Base-by-base conservation (phyloP, 2,888 invertebrate genomes). In the Polymixis flavicincta region DNA sequence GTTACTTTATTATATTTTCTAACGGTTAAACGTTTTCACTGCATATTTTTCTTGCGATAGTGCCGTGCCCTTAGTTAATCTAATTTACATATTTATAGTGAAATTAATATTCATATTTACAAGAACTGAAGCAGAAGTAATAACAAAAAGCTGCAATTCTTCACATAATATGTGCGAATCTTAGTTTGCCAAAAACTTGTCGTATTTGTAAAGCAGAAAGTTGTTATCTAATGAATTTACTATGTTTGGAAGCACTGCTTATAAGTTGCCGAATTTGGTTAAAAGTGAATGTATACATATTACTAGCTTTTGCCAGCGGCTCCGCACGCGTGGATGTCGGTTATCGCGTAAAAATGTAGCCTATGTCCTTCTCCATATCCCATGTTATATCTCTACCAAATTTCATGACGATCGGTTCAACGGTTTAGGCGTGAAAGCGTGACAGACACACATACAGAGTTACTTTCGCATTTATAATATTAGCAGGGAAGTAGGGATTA, bases 1-100 rank as follows among this genome's bases (percentile, higher is more conserved):
- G n/a, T 61, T 48, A 48, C 14, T 54, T 60, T 48, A 61, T 76
- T 72, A 54, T 60, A 48, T 73, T 61, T 48, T 14, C 22, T 1
- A 76, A 76, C 73, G 80, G 76, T 80, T 74, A 80, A 73, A n/a
- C 61, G 19, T 55, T 79, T 57, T 32, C 22, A 22, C 42, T 32
- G 19, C 2, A 48, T 54, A 54, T 42, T n/a, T 61, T 61, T 74
- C 54, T 54, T 63, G 74, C 32, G 25, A 37, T 59, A 65, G 54
- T 60, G 52, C 52, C 22, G 32, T 64, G 37, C 37, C 37, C 5
- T 28, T 48, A 22, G 52, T 54, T 57, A 63, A 59, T 22, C 17
- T 25, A 17, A 8, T 57, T 57, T 19, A 28, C 28, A 57, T 37
- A 9, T 17, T 55, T 25, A 55, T 55, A 55, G 6, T 25, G 57